phyloP scores from a whole-genome alignment of 2,797 vertebrate genomes.

The Numenius phaeopus region DNA sequence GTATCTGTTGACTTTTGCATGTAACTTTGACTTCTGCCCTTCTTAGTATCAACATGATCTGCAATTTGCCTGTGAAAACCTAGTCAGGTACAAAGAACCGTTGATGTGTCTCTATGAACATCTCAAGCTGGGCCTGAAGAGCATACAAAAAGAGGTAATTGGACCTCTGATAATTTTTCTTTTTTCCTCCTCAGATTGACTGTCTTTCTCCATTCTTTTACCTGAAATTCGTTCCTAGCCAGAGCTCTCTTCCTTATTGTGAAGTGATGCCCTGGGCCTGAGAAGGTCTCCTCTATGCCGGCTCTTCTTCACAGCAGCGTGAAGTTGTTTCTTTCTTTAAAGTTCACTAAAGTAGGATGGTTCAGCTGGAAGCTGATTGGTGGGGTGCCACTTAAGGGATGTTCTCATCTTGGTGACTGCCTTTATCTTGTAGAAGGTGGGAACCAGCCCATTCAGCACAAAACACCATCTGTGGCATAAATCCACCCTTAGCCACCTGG shows the following conservation, averaged over 20 bases:
- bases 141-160: conserved; percentile 51
- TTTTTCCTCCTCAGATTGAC: neutral
- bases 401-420: neutral
- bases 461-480: neutral
- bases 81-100: neutral
- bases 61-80: neutral
- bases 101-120: neutral
- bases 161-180: neutral
- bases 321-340: neutral
- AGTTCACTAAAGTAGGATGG: neutral
- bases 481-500: neutral
- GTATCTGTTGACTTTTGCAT: neutral
- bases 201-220: neutral
- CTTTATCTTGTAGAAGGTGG: neutral
- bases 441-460: neutral
- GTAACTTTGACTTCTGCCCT: neutral
- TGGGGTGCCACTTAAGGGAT: neutral
- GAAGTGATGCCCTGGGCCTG: neutral
- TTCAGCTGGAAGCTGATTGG: neutral
- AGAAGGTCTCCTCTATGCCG: neutral
- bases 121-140: conserved; percentile 3
- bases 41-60: conserved; percentile 19
- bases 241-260: neutral
- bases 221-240: neutral
- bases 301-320: neutral